Percentiles rank a stretch among this genome's conserved stretches.
These are phyloP conservation scores for Florisuga fusca DNA, from an alignment of 2,797 vertebrate genomes.

Conservation along the genomic window DNA sequence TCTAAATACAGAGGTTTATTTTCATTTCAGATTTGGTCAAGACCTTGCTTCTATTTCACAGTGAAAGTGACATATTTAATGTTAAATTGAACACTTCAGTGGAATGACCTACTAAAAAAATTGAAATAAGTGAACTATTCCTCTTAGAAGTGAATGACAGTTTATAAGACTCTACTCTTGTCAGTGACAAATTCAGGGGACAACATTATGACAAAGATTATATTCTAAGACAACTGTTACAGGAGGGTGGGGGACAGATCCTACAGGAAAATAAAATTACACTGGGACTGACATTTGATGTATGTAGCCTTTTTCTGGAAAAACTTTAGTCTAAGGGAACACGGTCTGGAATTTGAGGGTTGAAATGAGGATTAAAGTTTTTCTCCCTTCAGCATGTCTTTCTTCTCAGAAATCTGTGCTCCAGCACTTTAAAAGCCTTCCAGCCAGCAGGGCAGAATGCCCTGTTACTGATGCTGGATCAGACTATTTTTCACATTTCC, in stretches of 20 bases:
- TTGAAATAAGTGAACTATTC: not conserved
- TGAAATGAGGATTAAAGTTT: not conserved
- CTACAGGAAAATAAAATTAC: not conserved
- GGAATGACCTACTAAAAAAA: not conserved
- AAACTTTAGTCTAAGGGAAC: not conserved
- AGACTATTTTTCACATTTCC: accelerated
- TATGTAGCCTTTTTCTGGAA: not conserved
- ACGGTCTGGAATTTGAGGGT: not conserved
- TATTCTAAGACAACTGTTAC: not conserved
- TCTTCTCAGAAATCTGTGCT: not conserved
- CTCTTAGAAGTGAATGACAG: not conserved
- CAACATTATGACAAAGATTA: not conserved
- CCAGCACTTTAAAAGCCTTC: not conserved
- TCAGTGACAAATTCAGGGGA: not conserved
- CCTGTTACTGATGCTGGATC: not conserved
- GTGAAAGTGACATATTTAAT: not conserved
- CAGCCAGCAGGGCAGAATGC: not conserved
- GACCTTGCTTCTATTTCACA: not conserved
- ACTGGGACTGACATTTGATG: not conserved
- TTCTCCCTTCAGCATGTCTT: not conserved
- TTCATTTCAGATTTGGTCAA: not conserved
- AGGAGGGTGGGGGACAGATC: not conserved
- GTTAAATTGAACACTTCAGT: not conserved
- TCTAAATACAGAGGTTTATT: not conserved
- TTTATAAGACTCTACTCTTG: not conserved